phyloP scores from a whole-genome alignment of 2,113 vertebrate species.

The Danio rerio region GRCz12tu NC_133176.1:25430001-25430500 shows the following conservation, averaged over 20 bases:
- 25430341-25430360: constrained; percentile 43
- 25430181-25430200: constrained; percentile 93
- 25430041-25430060: no score
- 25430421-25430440: constrained; percentile 42
- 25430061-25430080: not conserved
- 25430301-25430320: constrained; percentile 14
- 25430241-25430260: constrained; percentile 1
- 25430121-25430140: constrained; percentile 99
- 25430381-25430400: constrained; percentile 32
- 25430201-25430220: constrained; percentile 2
- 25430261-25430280: constrained; percentile 12
- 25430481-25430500: constrained; percentile 68
- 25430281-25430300: not conserved
- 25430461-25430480: constrained; percentile 22
- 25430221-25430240: no score
- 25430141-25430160: constrained; percentile 94
- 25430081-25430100: not conserved
- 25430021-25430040: no score
- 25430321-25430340: not conserved
- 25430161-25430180: constrained; percentile 99
- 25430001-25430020: no score
- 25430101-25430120: constrained; percentile 78
- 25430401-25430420: constrained; percentile 15
- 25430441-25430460: constrained; percentile 52
- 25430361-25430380: constrained; percentile 31